phyloP scores from a whole-genome alignment of 2,888 invertebrate species.

The Ichneumon xanthorius region DNA sequence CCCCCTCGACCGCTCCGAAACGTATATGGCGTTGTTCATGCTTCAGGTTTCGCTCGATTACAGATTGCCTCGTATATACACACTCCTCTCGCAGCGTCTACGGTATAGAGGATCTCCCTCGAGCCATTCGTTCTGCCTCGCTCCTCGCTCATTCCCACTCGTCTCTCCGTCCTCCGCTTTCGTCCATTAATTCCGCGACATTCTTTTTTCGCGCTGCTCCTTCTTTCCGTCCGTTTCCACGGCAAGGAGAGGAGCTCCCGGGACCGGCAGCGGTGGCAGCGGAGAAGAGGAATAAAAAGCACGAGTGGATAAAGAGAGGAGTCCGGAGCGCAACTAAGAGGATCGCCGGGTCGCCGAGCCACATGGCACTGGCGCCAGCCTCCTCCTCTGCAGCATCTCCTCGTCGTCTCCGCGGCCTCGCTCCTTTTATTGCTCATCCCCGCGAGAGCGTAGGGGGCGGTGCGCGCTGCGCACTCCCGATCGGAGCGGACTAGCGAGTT shows the following conservation, averaged over 20 bases:
- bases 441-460: conserved; percentile 54
- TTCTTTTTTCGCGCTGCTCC: conserved; percentile 48
- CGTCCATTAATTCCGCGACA: conserved; percentile 62
- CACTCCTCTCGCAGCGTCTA: background rate
- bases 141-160: conserved; percentile 52
- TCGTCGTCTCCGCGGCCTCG: conserved; percentile 38
- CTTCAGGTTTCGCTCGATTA: conserved; percentile 69
- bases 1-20: conserved; percentile 11
- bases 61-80: conserved; percentile 46
- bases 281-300: conserved; percentile 10
- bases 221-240: conserved; percentile 22
- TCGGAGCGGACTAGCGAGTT: background rate
- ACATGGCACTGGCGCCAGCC: conserved; percentile 80
- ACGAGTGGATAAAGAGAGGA: conserved; percentile 17
- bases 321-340: conserved; percentile 29
- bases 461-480: background rate
- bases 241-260: background rate
- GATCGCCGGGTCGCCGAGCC: conserved; percentile 66
- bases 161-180: conserved; percentile 39
- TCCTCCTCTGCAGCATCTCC: conserved; percentile 69
- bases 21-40: conserved; percentile 67
- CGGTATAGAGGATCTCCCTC: background rate
- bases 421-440: conserved; percentile 71
- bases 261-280: background rate
- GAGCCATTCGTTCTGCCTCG: conserved; percentile 37